These are phyloP conservation scores for Gorsachius magnificus DNA, from an alignment of 2,797 vertebrate species.

Conservation along the genomic window DNA sequence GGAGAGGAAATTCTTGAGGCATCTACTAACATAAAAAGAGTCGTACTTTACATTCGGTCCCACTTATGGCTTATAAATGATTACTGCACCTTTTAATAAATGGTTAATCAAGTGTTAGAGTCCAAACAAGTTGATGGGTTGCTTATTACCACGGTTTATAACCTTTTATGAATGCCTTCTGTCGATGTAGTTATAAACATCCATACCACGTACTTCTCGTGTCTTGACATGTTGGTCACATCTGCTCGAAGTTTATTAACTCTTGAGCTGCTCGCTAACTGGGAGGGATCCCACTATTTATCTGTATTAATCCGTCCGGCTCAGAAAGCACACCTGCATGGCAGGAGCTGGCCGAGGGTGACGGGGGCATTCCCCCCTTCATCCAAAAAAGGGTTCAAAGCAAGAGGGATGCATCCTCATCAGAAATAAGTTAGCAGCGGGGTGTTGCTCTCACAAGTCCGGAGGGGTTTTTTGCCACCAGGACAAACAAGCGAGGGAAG, in stretches of 20 bases:
- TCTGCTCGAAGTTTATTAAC: slow-evolving; percentile 60
- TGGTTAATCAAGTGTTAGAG: slow-evolving; percentile 60
- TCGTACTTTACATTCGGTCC: neutral
- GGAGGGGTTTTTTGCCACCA: neutral
- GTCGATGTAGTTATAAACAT: slow-evolving; percentile 53
- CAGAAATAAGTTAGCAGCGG: neutral
- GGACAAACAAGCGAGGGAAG: neutral
- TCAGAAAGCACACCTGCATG: neutral
- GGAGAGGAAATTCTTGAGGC: slow-evolving; percentile 46
- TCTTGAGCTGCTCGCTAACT: neutral
- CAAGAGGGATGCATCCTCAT: neutral
- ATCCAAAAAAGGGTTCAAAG: neutral
- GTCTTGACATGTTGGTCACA: slow-evolving; percentile 64
- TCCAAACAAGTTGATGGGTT: slow-evolving; percentile 62
- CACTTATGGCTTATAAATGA: slow-evolving; percentile 58
- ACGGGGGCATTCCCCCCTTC: neutral
- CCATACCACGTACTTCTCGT: slow-evolving; percentile 46
- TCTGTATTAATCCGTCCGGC: rapidly evolving
- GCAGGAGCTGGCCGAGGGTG: rapidly evolving
- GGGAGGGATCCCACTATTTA: neutral
- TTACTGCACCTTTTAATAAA: slow-evolving; percentile 61
- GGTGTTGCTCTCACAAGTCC: neutral
- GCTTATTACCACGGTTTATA: slow-evolving; percentile 61
- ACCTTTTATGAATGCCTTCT: slow-evolving; percentile 65
- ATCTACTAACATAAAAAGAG: slow-evolving; percentile 34